Percentiles rank a stretch among this genome's conserved stretches.
Conservation (phyloP, 1,140 invertebrate genomes). For the Bilobella aurantiaca region DNA sequence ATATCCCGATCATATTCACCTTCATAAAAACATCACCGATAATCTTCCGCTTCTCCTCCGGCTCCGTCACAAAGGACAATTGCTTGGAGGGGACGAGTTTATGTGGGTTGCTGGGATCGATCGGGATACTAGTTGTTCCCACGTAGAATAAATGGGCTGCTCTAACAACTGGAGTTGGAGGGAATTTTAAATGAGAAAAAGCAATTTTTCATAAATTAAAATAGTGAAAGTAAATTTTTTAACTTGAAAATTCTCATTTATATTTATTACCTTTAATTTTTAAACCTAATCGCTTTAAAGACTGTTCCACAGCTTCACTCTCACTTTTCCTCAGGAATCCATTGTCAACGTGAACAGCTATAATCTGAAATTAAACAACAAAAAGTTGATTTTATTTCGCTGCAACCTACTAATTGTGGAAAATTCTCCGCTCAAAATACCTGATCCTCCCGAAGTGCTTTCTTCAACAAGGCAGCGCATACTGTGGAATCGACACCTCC, state of each 20-base stretch:
- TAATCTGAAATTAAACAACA: conserved; percentile 47
- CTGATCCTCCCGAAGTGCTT: conserved; percentile 78
- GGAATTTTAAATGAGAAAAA: no score
- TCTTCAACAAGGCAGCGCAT: conserved; percentile 88
- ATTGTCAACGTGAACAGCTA: conserved; percentile 96
- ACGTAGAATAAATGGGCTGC: conserved; percentile 58
- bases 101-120: conserved; percentile 47
- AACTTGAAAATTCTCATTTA: no score
- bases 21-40: conserved; percentile 95
- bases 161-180: conserved; percentile 56
- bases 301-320: conserved; percentile 74
- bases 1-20: no score
- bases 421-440: no score
- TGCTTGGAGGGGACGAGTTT: conserved; percentile 53
- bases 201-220: no score
- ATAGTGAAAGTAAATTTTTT: no score
- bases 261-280: no score
- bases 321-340: conserved; percentile 98
- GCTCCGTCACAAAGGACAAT: conserved; percentile 73
- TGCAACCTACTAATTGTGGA: no score
- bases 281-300: conserved; percentile 73
- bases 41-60: conserved; percentile 96
- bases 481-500: conserved; percentile 98
- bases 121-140: conserved; percentile 66
- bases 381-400: no score